phyloP scores from a whole-genome alignment of 2,797 vertebrate species.

The Sebastes hubbsi region DNA sequence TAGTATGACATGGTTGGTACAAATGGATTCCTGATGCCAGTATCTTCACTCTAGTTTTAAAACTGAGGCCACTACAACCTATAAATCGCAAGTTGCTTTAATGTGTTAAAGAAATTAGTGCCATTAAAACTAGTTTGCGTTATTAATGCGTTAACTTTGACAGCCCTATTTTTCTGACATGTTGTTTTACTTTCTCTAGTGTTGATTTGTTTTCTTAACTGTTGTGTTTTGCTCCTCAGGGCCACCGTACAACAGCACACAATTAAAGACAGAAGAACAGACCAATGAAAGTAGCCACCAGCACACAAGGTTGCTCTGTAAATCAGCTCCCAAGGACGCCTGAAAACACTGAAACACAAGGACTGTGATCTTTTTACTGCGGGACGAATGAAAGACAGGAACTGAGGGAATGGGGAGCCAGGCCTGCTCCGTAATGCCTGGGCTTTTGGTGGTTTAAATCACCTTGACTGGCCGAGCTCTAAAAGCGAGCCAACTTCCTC shows the following conservation, averaged over 20 bases:
- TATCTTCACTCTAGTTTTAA: too few relatives aligned
- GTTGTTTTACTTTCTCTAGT: neutral
- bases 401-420: conserved; percentile 58
- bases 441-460: conserved; percentile 78
- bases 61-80: too few relatives aligned
- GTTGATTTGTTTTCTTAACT: conserved; percentile 6
- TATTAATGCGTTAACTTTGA: too few relatives aligned
- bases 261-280: conserved; percentile 68
- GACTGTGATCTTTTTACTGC: conserved; percentile 77
- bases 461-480: conserved; percentile 76
- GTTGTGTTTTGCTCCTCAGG: conserved; percentile 22
- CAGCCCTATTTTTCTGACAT: neutral
- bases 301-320: conserved; percentile 67
- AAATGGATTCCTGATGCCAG: too few relatives aligned
- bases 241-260: conserved; percentile 19
- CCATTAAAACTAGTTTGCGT: too few relatives aligned
- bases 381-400: conserved; percentile 73
- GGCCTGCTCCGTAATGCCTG: conserved; percentile 45
- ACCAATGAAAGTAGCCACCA: conserved; percentile 61
- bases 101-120: too few relatives aligned
- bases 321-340: conserved; percentile 76
- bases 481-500: conserved; percentile 67
- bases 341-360: conserved; percentile 67
- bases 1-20: too few relatives aligned
- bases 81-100: too few relatives aligned